Evolutionary conservation across 2,113 vertebrate species (phyloP).

Genomic region (Procavia capensis): DNA sequence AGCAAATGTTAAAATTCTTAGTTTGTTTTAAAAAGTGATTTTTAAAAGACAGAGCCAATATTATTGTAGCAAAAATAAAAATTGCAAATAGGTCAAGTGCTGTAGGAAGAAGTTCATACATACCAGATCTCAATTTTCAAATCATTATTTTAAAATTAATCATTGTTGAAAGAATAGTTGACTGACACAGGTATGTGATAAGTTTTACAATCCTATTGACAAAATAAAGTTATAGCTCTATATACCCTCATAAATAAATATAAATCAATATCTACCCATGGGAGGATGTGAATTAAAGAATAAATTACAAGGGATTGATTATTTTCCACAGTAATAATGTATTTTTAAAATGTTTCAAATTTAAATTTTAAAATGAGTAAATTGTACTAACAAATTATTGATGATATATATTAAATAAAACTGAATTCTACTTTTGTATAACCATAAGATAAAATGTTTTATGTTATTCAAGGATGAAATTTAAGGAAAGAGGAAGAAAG

Average conservation of each 20-base stretch:
- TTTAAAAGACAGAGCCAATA: not conserved
- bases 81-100: not conserved
- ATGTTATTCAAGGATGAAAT: not conserved
- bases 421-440: not conserved
- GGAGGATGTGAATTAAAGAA: not conserved
- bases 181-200: not conserved
- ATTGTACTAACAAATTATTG: not conserved
- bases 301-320: not conserved
- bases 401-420: not conserved
- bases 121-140: not conserved
- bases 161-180: slow-evolving; percentile 13
- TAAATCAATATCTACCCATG: not conserved
- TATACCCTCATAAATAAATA: not conserved
- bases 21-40: not conserved
- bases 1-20: not conserved
- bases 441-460: not conserved
- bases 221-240: not conserved
- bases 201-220: not conserved
- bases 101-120: not conserved
- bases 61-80: not conserved
- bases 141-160: not conserved
- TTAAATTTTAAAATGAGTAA: not conserved
- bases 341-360: not conserved
- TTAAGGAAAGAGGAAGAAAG: not conserved
- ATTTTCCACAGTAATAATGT: not conserved